These are phyloP conservation scores for Pecten maximus DNA, from an alignment of 2,888 invertebrate genomes.

Conservation along the genomic window DNA sequence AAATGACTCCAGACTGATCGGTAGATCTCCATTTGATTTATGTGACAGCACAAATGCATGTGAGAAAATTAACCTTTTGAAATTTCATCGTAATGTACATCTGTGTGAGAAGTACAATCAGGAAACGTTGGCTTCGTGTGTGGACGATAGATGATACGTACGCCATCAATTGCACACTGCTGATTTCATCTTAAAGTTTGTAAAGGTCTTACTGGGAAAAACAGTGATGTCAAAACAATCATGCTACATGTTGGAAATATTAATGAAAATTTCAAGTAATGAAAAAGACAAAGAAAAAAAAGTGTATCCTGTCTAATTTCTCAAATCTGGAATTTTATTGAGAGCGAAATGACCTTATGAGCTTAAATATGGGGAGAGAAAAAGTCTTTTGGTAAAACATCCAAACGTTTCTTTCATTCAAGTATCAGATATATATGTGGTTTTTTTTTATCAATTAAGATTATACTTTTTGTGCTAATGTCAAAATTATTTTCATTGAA, in stretches of 20 bases:
- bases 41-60: neutral
- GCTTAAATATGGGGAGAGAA: too few species aligned
- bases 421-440: too few species aligned
- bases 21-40: neutral
- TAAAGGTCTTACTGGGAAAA: neutral
- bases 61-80: constrained; percentile 23
- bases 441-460: too few species aligned
- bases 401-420: too few species aligned
- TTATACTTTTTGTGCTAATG: neutral
- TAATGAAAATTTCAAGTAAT: too few species aligned
- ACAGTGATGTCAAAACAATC: too few species aligned
- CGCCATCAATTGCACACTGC: neutral
- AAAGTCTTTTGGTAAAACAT: too few species aligned
- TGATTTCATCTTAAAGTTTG: neutral
- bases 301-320: too few species aligned
- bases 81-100: neutral
- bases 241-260: too few species aligned
- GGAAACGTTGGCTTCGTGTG: neutral
- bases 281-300: too few species aligned
- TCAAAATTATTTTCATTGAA: neutral
- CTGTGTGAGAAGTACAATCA: neutral
- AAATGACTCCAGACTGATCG: neutral
- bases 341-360: too few species aligned
- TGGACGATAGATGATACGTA: neutral
- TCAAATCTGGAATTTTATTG: too few species aligned